These are phyloP conservation scores for Caenorhabditis brenneri DNA, from an alignment of 1,140 invertebrate genomes.

Conservation along the genomic window DNA sequence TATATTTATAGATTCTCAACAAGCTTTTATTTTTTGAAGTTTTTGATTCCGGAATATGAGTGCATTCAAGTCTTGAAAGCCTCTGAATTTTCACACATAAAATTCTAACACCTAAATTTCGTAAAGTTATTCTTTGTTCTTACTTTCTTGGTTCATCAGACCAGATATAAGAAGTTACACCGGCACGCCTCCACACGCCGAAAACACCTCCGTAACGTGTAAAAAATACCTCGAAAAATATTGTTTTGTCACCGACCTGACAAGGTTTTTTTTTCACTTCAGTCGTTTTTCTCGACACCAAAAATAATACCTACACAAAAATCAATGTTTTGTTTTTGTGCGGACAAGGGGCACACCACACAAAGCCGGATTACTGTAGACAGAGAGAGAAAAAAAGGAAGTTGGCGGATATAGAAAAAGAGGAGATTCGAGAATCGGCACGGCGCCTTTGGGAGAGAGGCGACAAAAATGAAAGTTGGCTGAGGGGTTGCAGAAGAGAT, in stretches of 20 bases:
- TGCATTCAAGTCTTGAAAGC: too few relatives aligned
- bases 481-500: not conserved
- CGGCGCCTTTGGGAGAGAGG: not conserved
- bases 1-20: too few relatives aligned
- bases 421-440: not conserved
- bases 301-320: constrained; percentile 2
- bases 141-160: not conserved
- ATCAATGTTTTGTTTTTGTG: constrained; percentile 35
- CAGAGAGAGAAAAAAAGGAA: not conserved
- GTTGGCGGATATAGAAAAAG: not conserved
- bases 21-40: too few relatives aligned
- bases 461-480: not conserved
- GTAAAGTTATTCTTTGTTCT: too few relatives aligned
- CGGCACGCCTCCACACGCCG: not conserved
- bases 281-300: not conserved
- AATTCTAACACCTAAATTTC: too few relatives aligned
- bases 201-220: not conserved
- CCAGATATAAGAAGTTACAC: not conserved
- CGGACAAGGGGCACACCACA: not conserved
- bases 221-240: not conserved
- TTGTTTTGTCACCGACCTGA: not conserved
- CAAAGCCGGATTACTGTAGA: constrained; percentile 41
- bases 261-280: not conserved
- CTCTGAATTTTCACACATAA: too few relatives aligned
- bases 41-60: too few relatives aligned